Evolutionary conservation across 2,113 vertebrate genomes (phyloP), one percentile per base, ranked within the genome.

Genomic region (Galbula dea): DNA sequence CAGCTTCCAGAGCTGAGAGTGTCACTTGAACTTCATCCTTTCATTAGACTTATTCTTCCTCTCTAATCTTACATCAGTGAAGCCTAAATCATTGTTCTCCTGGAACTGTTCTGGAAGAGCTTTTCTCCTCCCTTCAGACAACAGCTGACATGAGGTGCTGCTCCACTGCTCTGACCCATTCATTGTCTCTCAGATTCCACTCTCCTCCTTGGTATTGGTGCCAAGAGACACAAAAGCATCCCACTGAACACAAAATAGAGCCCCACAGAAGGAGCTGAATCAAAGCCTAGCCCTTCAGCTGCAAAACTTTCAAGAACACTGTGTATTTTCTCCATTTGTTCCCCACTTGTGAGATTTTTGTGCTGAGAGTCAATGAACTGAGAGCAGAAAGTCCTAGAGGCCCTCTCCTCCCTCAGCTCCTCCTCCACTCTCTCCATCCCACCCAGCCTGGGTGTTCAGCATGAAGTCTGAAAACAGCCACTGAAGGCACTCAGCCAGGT

Each of bases 311-410:
- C 68, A 68, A 75, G 68, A 72, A 65, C 84, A 92, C 39, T 4
- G 1, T 71, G 91, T 79, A 55, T 93, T 92, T 94, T 80, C 74
- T 90, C 86, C 84, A 92, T 96, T 93, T 90, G 87, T 34, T 83
- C 82, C 63, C 82, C 78, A 90, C 48, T 84, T 88, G 76, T 58
- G 83, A 61, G 93, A 93, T 87, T 94, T 94, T 15, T 81, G 86
- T 92, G 75, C 86, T 90, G 51, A 61, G 86, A 95, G 96, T 86
- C 91, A 80, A 82, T 90, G 75, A 63, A 87, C 46, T 49, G 89
- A 90, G 93, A 93, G 75, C 52, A 86, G 83, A 87, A 82, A 5
- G 41, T 93, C 86, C 88, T 94, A 4, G 83, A 94, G 91, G 73
- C 80, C 41, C 72, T 77, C 89, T 85, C 71, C 80, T 39, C 72